Evolutionary conservation across 2,888 invertebrate species (phyloP).

Genomic region (Coenonympha glycerion): DNA sequence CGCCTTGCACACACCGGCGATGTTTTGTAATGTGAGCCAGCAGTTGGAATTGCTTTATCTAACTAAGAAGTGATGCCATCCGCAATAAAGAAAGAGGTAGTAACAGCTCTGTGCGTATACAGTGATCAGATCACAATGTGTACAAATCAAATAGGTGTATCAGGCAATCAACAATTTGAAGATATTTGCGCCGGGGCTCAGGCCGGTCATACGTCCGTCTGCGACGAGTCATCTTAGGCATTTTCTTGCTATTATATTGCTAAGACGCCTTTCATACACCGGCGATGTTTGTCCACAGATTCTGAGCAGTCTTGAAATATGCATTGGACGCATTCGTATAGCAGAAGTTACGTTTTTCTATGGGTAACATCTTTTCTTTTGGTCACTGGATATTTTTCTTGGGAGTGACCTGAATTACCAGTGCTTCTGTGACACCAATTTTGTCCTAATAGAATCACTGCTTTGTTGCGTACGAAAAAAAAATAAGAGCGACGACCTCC

Average conservation of each 20-base stretch:
- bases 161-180: conserved; percentile 69
- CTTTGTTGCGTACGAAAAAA: too few relatives aligned
- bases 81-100: neutral
- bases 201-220: conserved; percentile 28
- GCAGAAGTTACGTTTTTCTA: too few relatives aligned
- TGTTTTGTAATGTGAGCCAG: too few relatives aligned
- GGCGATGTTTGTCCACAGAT: conserved; percentile 2
- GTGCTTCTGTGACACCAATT: too few relatives aligned
- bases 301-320: neutral
- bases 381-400: too few relatives aligned
- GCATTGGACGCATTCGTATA: too few relatives aligned
- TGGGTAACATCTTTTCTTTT: too few relatives aligned
- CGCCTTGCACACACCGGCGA: conserved; percentile 1
- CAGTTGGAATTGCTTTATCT: too few relatives aligned
- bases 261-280: conserved; percentile 5
- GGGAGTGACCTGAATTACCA: too few relatives aligned
- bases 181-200: conserved; percentile 56
- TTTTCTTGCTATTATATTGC: conserved; percentile 29
- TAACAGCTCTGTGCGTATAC: conserved; percentile 41
- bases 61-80: neutral
- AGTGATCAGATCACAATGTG: conserved; percentile 45
- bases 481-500: too few relatives aligned
- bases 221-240: conserved; percentile 31
- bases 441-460: too few relatives aligned
- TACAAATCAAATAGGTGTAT: conserved; percentile 68